phyloP scores from a whole-genome alignment of 2,797 vertebrate genomes.

The Sciaenops ocellatus region DNA sequence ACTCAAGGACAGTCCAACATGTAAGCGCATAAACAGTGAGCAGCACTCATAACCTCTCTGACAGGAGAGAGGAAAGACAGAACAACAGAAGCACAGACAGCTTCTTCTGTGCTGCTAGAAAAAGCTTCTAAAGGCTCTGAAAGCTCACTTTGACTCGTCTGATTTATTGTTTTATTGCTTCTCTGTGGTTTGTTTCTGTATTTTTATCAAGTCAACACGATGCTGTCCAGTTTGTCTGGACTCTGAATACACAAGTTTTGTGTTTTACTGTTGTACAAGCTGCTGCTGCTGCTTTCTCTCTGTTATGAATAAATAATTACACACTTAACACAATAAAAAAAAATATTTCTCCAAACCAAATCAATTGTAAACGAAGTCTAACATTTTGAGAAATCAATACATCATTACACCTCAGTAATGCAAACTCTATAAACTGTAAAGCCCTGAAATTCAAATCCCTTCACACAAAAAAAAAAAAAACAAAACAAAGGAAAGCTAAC shows the following conservation, averaged over 20 bases:
- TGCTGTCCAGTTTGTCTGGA: too few species aligned
- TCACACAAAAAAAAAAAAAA: too few species aligned
- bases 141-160: background rate
- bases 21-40: constrained; percentile 14
- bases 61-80: constrained; percentile 6
- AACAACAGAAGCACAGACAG: background rate
- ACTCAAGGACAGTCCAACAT: background rate
- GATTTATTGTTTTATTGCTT: background rate
- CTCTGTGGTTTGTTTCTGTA: too few species aligned
- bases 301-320: background rate
- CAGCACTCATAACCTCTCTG: constrained; percentile 21
- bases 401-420: background rate
- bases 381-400: background rate
- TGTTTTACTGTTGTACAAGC: background rate
- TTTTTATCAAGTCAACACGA: too few species aligned
- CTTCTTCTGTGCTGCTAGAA: constrained; percentile 10
- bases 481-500: too few species aligned
- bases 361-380: background rate
- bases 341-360: background rate
- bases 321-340: background rate
- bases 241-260: too few species aligned
- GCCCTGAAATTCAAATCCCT: background rate
- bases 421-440: background rate
- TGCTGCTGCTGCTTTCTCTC: background rate
- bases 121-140: constrained; percentile 19